Conservation (phyloP, 2,113 vertebrate genomes). For the Oreochromis aureus region DNA sequence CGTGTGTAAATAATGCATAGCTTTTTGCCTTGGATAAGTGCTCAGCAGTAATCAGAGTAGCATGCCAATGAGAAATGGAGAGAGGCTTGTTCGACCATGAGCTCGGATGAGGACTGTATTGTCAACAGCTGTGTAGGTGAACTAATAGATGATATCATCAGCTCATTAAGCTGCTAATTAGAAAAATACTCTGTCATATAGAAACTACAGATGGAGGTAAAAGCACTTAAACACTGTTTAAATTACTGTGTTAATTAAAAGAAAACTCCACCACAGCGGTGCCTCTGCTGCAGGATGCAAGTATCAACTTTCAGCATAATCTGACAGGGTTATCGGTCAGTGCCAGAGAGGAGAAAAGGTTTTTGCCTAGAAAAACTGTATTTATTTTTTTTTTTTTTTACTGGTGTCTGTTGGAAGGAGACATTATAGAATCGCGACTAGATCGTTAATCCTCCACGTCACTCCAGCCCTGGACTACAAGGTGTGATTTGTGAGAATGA, state of each 20-base stretch:
- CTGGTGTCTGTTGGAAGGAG: neutral
- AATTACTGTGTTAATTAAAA: neutral
- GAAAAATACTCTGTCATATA: neutral
- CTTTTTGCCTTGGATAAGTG: conserved; percentile 25
- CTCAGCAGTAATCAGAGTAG: neutral
- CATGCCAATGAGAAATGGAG: neutral
- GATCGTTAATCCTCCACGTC: neutral
- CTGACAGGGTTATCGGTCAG: neutral
- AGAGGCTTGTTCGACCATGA: neutral
- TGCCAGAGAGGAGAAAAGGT: neutral
- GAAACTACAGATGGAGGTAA: neutral
- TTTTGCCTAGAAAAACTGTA: neutral
- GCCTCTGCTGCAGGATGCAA: neutral
- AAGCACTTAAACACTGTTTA: neutral
- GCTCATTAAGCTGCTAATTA: neutral
- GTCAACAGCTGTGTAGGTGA: neutral
- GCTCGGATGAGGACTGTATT: neutral
- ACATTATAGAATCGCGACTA: neutral
- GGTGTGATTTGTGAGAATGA: neutral
- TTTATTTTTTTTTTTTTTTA: neutral
- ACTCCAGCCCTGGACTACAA: neutral
- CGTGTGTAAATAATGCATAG: conserved; percentile 52
- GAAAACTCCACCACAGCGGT: neutral
- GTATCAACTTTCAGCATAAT: neutral
- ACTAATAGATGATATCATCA: neutral